phyloP scores from a whole-genome alignment of 1,140 invertebrate species.

The Asbolus verrucosus region DNA sequence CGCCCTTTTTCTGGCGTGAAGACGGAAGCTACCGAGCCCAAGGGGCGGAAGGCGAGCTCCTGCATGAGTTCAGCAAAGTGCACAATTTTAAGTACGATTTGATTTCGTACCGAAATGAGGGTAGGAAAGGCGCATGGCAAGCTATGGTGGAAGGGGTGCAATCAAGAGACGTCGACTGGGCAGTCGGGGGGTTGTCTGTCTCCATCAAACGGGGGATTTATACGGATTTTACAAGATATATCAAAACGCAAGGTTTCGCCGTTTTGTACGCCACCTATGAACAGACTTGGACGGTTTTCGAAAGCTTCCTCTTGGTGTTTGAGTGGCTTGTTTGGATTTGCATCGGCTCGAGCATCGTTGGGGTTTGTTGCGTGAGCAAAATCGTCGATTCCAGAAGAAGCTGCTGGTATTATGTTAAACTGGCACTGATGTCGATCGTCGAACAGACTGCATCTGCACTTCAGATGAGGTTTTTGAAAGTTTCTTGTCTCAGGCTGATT shows the following conservation, averaged over 20 bases:
- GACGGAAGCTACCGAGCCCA: background rate
- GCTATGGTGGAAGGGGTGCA: constrained; percentile 27
- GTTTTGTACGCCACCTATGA: constrained; percentile 18
- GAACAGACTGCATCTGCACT: constrained; percentile 10
- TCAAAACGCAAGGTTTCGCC: constrained; percentile 36
- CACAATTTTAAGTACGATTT: constrained; percentile 26
- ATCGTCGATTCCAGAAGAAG: background rate
- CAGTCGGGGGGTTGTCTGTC: constrained; percentile 41
- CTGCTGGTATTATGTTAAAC: background rate
- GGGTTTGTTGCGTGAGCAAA: background rate
- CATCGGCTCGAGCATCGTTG: background rate
- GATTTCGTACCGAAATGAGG: background rate
- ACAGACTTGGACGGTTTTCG: background rate
- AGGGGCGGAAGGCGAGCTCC: constrained; percentile 15
- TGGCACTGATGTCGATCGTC: background rate
- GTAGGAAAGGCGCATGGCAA: constrained; percentile 9
- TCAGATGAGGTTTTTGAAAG: constrained; percentile 1
- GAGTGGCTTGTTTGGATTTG: constrained; percentile 8
- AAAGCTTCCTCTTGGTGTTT: constrained; percentile 25
- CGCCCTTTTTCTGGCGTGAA: constrained; percentile 43
- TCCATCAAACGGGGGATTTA: constrained; percentile 11
- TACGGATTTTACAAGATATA: constrained; percentile 42
- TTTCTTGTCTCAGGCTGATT: background rate
- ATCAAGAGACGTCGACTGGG: constrained; percentile 30
- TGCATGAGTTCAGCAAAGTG: constrained; percentile 1